Evolutionary conservation across 2,113 vertebrate species (phyloP).

Genomic region (Oxyura jamaicensis): DNA sequence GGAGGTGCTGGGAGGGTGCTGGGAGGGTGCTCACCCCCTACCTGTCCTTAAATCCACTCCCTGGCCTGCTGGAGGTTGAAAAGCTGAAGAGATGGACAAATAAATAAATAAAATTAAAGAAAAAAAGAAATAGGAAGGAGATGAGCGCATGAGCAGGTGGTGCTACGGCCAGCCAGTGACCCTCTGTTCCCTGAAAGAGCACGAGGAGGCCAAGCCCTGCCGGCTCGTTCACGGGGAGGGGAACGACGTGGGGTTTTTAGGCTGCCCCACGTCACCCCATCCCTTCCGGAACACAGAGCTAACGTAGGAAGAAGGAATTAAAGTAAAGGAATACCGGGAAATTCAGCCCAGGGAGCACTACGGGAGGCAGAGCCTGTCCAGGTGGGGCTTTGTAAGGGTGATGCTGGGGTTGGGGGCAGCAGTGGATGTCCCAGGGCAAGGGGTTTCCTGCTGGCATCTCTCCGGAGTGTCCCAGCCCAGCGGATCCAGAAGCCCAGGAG

Average conservation of each 20-base stretch:
- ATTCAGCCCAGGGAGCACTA: background rate
- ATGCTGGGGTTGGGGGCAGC: background rate
- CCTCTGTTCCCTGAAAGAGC: background rate
- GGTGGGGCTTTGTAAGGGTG: background rate
- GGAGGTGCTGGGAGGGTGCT: background rate
- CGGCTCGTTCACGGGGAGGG: background rate
- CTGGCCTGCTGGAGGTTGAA: background rate
- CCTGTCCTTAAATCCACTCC: fast-evolving
- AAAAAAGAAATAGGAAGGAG: background rate
- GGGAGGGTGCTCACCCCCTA: background rate
- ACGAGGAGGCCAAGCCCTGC: background rate
- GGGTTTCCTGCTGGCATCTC: fast-evolving
- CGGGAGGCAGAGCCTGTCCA: background rate
- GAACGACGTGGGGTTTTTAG: background rate
- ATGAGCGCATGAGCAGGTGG: fast-evolving
- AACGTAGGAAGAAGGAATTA: background rate
- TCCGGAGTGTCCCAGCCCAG: background rate
- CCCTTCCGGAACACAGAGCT: background rate
- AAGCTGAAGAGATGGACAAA: background rate
- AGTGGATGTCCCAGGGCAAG: background rate
- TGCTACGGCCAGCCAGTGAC: background rate
- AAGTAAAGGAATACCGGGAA: background rate
- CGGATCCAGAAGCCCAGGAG: background rate
- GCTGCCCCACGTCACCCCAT: background rate
- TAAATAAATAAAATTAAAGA: background rate